These are phyloP conservation scores for Cassiopea andromeda DNA, from an alignment of 30 jellyfish, hydroid and myxozoan species.

Conservation along the genomic window DNA sequence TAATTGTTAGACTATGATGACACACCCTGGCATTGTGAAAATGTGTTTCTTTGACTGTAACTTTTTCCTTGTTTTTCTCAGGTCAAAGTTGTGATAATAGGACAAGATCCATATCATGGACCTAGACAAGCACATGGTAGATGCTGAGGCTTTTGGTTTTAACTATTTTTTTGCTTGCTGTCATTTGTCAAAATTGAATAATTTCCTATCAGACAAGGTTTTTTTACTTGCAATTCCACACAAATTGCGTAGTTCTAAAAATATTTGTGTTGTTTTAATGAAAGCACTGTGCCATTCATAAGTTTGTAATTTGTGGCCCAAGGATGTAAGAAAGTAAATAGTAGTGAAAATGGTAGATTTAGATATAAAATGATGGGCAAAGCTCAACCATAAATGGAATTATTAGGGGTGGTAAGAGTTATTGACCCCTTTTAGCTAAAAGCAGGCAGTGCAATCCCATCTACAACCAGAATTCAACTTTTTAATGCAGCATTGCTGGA, in stretches of 20 bases:
- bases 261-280: too few relatives aligned
- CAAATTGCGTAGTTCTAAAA: background rate
- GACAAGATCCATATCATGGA: slow-evolving; percentile 99
- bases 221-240: background rate
- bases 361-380: background rate
- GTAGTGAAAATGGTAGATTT: too few relatives aligned
- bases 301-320: background rate
- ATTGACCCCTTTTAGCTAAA: too few relatives aligned
- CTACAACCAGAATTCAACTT: too few relatives aligned
- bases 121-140: slow-evolving; percentile 99
- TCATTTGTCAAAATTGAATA: background rate
- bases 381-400: too few relatives aligned
- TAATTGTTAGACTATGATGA: background rate
- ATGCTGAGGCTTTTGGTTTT: background rate
- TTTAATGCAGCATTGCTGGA: too few relatives aligned
- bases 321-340: background rate
- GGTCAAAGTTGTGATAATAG: slow-evolving; percentile 96
- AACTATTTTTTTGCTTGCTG: background rate
- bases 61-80: slow-evolving; percentile 2
- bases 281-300: background rate
- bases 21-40: background rate
- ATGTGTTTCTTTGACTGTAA: background rate
- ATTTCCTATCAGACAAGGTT: background rate
- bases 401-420: too few relatives aligned
- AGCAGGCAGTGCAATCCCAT: too few relatives aligned